phyloP scores from a whole-genome alignment of 1,140 invertebrate species.

The Hyphantria cunea region DNA sequence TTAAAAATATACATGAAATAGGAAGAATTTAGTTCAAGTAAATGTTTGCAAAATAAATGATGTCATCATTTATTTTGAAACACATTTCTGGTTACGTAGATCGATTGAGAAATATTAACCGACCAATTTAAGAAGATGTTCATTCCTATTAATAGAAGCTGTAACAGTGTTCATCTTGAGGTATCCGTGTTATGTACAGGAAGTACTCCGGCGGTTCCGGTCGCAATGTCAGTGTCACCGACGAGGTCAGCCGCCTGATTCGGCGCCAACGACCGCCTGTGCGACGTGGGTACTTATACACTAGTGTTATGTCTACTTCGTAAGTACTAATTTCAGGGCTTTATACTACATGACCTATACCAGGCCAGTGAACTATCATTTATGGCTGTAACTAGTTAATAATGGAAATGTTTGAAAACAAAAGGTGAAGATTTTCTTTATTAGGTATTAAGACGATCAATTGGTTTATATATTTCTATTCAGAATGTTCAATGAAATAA shows the following conservation, averaged over 20 bases:
- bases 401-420: no score
- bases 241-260: constrained; percentile 48
- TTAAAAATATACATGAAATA: no score
- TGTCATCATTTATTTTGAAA: constrained; percentile 1
- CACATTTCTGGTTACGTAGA: constrained; percentile 11
- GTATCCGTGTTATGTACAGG: constrained; percentile 39
- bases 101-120: background rate
- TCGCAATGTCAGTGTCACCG: constrained; percentile 65
- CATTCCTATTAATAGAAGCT: background rate
- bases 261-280: constrained; percentile 40
- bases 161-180: constrained; percentile 19
- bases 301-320: background rate
- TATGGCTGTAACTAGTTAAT: no score
- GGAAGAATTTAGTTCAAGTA: background rate
- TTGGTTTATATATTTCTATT: no score
- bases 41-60: constrained; percentile 1
- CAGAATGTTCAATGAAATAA: no score
- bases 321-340: no score
- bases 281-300: background rate
- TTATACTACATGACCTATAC: no score
- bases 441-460: no score
- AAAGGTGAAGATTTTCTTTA: no score
- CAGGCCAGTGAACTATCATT: no score
- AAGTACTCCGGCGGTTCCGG: constrained; percentile 56
- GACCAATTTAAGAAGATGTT: constrained; percentile 5